Evolutionary conservation across 2,113 vertebrate species (phyloP).

Genomic region (Odocoileus hemionus): DNA sequence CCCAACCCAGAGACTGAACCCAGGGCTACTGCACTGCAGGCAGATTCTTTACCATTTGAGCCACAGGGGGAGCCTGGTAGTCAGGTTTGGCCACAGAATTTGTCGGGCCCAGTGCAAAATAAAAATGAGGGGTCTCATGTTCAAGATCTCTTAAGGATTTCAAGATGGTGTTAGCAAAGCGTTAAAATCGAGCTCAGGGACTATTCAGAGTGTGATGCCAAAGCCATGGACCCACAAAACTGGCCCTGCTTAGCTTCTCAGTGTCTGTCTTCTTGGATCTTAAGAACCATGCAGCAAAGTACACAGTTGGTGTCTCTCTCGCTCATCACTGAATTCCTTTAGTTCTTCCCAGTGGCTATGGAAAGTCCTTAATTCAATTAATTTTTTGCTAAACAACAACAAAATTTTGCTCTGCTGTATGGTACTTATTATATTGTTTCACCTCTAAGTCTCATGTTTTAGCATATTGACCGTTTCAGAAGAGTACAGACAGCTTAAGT

Average conservation of each 20-base stretch:
- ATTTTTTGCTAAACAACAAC: background rate
- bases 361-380: background rate
- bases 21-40: background rate
- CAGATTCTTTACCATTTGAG: background rate
- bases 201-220: background rate
- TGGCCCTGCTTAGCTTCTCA: background rate
- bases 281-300: background rate
- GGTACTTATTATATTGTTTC: background rate
- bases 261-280: background rate
- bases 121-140: background rate
- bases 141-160: background rate
- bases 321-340: background rate
- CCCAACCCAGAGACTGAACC: background rate
- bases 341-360: background rate
- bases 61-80: background rate
- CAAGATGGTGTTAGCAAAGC: background rate
- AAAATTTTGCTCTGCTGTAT: background rate
- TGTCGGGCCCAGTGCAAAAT: background rate
- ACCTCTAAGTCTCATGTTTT: background rate
- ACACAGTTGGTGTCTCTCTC: background rate
- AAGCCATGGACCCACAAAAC: background rate
- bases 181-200: background rate
- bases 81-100: background rate
- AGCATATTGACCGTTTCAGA: background rate
- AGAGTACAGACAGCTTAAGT: background rate